Percentiles rank a stretch among this genome's conserved stretches.
Evolutionary conservation across 53 echinoderm and acorn worm genomes (phyloP).

Genomic region (Zoroaster sp.): DNA sequence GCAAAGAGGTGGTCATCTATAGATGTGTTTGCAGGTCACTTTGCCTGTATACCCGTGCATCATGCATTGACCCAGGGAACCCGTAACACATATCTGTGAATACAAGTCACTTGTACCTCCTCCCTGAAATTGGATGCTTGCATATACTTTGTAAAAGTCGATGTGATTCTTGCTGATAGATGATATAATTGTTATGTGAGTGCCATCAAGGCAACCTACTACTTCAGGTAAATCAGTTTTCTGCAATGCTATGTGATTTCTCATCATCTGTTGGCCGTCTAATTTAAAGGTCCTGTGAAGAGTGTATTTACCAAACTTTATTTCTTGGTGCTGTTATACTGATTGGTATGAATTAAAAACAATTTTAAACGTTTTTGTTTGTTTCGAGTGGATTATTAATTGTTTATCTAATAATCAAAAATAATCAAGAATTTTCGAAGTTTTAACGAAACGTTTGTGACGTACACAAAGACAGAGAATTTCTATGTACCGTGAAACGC

Average conservation of each 20-base stretch:
- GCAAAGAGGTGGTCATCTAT: conserved; percentile 19
- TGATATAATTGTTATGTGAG: conserved; percentile 13
- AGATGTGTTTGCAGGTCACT: neutral
- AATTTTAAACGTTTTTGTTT: too few species aligned
- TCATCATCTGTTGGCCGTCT: neutral
- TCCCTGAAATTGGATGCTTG: conserved; percentile 36
- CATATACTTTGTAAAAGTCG: conserved; percentile 12
- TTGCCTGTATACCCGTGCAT: conserved; percentile 22
- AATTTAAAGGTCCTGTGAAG: too few species aligned
- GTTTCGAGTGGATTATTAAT: too few species aligned
- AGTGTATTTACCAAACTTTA: too few species aligned
- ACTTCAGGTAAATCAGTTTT: conserved; percentile 6
- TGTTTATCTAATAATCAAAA: too few species aligned
- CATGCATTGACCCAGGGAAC: conserved; percentile 41
- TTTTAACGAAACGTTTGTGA: too few species aligned
- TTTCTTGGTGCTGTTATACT: too few species aligned
- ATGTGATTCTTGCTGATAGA: neutral
- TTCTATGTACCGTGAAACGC: too few species aligned
- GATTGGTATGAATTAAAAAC: too few species aligned
- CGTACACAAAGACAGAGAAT: too few species aligned
- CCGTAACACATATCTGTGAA: conserved; percentile 33
- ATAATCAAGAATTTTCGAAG: too few species aligned
- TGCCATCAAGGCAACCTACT: conserved; percentile 26
- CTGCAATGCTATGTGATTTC: neutral
- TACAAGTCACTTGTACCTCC: conserved; percentile 27